These are phyloP conservation scores for Chorisops tibialis DNA, from an alignment of 2,888 invertebrate genomes.

Conservation along the genomic window DNA sequence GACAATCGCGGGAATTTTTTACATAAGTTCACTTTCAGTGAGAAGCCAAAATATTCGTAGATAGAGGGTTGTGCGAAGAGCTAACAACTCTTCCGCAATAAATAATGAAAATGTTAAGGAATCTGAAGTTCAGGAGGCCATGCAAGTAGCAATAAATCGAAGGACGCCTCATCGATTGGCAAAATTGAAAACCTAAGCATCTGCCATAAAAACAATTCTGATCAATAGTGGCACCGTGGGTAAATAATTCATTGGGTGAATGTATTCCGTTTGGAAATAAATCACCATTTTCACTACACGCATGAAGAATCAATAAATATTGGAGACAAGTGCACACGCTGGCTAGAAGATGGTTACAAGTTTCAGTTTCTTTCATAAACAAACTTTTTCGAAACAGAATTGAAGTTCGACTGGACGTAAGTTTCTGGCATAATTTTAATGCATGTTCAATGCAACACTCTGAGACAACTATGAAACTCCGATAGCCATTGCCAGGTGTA, in stretches of 20 bases:
- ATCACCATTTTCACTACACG: slow-evolving; percentile 67
- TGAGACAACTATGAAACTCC: slow-evolving; percentile 79
- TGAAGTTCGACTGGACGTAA: slow-evolving; percentile 68
- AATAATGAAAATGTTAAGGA: too few species aligned
- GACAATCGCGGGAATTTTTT: slow-evolving; percentile 75
- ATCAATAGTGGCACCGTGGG: slow-evolving; percentile 77
- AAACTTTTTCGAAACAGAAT: slow-evolving; percentile 77
- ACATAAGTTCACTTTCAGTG: slow-evolving; percentile 72
- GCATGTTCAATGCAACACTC: slow-evolving; percentile 74
- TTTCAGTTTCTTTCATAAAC: slow-evolving; percentile 79
- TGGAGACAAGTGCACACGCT: slow-evolving; percentile 77
- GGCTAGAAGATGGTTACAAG: slow-evolving; percentile 75
- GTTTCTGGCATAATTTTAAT: slow-evolving; percentile 67
- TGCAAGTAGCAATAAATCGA: slow-evolving; percentile 78
- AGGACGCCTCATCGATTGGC: slow-evolving; percentile 80
- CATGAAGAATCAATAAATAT: slow-evolving; percentile 69
- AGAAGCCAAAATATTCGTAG: slow-evolving; percentile 79
- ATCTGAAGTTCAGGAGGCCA: slow-evolving; percentile 94
- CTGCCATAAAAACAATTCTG: slow-evolving; percentile 96
- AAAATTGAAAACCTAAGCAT: slow-evolving; percentile 91
- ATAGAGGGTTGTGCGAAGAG: too few species aligned
- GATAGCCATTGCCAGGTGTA: slow-evolving; percentile 89
- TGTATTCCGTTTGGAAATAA: slow-evolving; percentile 69
- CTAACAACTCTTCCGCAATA: too few species aligned
- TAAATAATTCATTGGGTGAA: slow-evolving; percentile 73